phyloP scores from a whole-genome alignment of 1,140 invertebrate species.

The Phymorhynchus buccinoides region DNA sequence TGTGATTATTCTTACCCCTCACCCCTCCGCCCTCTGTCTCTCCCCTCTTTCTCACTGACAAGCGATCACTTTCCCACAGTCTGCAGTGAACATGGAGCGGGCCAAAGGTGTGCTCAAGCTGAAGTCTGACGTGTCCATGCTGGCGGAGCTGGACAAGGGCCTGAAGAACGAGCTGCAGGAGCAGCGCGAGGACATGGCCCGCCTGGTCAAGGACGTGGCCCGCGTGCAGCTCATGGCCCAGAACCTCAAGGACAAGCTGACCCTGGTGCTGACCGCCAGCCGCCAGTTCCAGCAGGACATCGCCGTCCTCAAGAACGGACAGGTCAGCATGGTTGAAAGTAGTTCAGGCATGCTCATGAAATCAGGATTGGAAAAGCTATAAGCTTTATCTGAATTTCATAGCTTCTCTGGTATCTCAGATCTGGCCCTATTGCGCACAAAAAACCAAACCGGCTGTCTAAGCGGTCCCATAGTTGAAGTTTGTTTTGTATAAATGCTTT shows the following conservation, averaged over 20 bases:
- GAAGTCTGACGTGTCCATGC: conserved; percentile 39
- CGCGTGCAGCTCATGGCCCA: conserved; percentile 37
- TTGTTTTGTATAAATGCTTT: no score
- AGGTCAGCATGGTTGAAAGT: no score
- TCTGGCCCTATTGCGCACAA: background rate
- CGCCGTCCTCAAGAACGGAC: conserved; percentile 20
- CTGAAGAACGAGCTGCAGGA: conserved; percentile 32
- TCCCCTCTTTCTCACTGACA: no score
- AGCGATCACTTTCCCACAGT: no score
- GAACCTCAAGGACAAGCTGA: conserved; percentile 41
- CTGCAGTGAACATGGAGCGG: conserved; percentile 36
- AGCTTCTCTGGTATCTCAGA: no score
- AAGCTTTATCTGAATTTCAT: no score
- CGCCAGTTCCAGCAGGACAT: conserved; percentile 39
- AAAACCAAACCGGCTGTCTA: background rate
- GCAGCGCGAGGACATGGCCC: conserved; percentile 36
- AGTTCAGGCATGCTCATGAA: no score
- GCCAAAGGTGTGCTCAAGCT: conserved; percentile 34
- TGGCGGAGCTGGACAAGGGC: conserved; percentile 39
- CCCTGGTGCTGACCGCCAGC: conserved; percentile 35
- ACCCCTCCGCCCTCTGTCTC: no score
- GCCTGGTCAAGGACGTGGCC: conserved; percentile 36
- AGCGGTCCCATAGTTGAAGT: no score
- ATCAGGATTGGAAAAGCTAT: no score
- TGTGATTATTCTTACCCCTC: no score